phyloP scores from a whole-genome alignment of 2,888 invertebrate genomes.

The Iselma pallidipennis region DNA sequence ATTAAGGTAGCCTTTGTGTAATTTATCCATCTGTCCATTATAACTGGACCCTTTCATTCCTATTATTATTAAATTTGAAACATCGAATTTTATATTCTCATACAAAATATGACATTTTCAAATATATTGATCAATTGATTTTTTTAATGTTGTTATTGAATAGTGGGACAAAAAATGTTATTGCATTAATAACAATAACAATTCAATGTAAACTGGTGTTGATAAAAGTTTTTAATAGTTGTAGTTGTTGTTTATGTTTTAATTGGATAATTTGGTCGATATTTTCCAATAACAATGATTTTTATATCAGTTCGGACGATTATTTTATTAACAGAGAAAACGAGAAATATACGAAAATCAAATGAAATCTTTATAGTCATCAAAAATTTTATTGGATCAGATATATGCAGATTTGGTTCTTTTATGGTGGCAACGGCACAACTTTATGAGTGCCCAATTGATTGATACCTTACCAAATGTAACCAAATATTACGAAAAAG shows the following conservation, averaged over 20 bases:
- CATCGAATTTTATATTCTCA: too few species aligned
- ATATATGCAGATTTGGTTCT: background rate
- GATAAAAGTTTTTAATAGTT: background rate
- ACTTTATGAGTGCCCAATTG: background rate
- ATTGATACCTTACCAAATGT: background rate
- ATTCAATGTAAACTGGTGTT: background rate
- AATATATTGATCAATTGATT: too few species aligned
- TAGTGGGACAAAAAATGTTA: background rate
- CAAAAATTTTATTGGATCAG: background rate
- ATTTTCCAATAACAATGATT: background rate
- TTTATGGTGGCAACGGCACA: background rate
- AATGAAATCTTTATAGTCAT: background rate
- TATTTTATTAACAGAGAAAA: background rate
- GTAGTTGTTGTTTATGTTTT: background rate
- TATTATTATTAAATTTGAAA: too few species aligned
- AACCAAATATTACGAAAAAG: too few species aligned
- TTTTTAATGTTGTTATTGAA: background rate
- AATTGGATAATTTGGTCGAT: background rate
- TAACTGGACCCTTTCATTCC: constrained; percentile 18
- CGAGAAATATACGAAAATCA: background rate
- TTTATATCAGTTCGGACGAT: background rate
- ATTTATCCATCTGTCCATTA: constrained; percentile 26
- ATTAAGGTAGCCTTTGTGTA: constrained; percentile 16
- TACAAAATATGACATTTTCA: too few species aligned
- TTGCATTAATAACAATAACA: background rate